phyloP scores from a whole-genome alignment of 2,888 invertebrate genomes.

The Mythimna ferrago region DNA sequence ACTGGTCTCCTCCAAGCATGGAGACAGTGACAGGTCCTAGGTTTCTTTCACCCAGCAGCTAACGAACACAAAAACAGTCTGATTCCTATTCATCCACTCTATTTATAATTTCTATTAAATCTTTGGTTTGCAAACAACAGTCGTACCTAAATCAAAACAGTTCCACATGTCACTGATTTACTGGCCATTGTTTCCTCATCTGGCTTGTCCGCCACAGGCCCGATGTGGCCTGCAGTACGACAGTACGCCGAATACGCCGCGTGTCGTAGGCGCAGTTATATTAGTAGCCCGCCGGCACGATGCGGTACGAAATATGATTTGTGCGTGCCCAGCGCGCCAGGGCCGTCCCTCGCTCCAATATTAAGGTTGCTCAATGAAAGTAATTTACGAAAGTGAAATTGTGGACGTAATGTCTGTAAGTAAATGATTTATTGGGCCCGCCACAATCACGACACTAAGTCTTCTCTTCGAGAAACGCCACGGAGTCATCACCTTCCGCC shows the following conservation, averaged over 20 bases:
- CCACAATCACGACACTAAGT: no score
- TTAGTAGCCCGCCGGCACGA: slow-evolving; percentile 38
- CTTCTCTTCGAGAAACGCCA: no score
- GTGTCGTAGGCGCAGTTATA: slow-evolving; percentile 32
- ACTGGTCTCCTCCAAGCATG: no score
- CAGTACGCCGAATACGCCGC: slow-evolving; percentile 17
- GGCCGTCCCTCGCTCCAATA: slow-evolving; percentile 21
- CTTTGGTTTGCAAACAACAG: not conserved
- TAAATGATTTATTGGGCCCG: no score
- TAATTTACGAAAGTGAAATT: not conserved
- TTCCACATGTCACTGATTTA: slow-evolving; percentile 3
- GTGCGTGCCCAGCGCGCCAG: slow-evolving; percentile 54
- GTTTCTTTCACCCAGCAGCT: no score
- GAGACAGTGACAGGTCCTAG: no score
- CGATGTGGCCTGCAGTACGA: slow-evolving; percentile 2
- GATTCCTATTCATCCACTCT: not conserved
- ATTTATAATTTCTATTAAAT: not conserved
- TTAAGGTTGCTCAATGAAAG: not conserved
- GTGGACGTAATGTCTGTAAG: no score
- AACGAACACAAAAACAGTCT: not conserved
- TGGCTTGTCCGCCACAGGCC: slow-evolving; percentile 7
- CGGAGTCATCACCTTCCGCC: no score
- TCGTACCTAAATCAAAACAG: slow-evolving; percentile 1
- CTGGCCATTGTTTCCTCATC: not conserved
- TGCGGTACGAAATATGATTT: slow-evolving; percentile 61